phyloP scores from a whole-genome alignment of 2,113 vertebrate genomes.

The Oryzias celebensis region DNA sequence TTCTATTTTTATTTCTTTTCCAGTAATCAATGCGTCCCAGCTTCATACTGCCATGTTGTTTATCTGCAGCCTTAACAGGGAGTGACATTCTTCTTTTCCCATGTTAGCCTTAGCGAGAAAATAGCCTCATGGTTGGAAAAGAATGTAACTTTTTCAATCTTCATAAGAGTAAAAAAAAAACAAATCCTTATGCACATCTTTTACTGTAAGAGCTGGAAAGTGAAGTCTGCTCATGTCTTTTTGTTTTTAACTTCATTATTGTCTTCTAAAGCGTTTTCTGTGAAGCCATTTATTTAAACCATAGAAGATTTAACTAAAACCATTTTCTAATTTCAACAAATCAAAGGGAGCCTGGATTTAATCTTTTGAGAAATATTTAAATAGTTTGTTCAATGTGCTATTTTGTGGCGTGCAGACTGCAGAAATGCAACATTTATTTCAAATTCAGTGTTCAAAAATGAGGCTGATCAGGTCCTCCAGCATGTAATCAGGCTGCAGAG shows the following conservation, averaged over 20 bases:
- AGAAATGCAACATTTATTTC: too few relatives aligned
- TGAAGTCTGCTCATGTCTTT: constrained; percentile 29
- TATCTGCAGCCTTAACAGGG: constrained; percentile 49
- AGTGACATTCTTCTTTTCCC: constrained; percentile 7
- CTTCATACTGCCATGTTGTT: constrained; percentile 55
- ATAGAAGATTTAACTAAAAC: too few relatives aligned
- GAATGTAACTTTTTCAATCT: constrained; percentile 1
- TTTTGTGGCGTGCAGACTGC: too few relatives aligned
- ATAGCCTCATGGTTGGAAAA: constrained; percentile 22
- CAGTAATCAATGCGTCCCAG: constrained; percentile 35
- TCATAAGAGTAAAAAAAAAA: neutral
- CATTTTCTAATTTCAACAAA: too few relatives aligned
- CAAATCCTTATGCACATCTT: constrained; percentile 40
- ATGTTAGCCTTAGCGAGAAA: constrained; percentile 16
- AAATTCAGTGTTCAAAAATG: too few relatives aligned
- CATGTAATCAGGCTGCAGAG: too few relatives aligned
- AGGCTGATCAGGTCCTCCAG: too few relatives aligned
- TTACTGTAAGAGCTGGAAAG: constrained; percentile 23
- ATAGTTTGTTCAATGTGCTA: too few relatives aligned
- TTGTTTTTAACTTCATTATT: constrained; percentile 3
- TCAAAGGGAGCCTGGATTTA: too few relatives aligned
- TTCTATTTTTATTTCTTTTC: constrained; percentile 23
- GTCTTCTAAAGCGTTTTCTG: neutral
- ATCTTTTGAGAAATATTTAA: too few relatives aligned
- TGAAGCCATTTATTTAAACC: neutral